A percentile compares a stretch with the other conserved stretches of the same genome.
Evolutionary conservation across 2,797 vertebrate genomes (phyloP).

Genomic region (Lophotriccus pileatus): DNA sequence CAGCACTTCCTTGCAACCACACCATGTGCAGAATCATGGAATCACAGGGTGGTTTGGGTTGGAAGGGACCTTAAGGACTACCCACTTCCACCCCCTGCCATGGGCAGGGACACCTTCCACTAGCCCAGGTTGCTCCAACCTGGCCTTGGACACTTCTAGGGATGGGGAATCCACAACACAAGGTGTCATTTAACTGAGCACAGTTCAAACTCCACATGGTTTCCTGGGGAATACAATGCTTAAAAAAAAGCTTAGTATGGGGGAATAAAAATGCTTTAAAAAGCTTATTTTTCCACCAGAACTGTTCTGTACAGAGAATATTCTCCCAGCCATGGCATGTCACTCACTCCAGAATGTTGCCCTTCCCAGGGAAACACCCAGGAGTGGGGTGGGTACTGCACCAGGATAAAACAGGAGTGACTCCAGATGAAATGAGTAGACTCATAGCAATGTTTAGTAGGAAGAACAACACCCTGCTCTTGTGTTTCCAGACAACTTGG

Average conservation of each 20-base stretch:
- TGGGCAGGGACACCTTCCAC: not conserved
- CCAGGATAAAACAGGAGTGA: not conserved
- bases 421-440: not conserved
- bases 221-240: not conserved
- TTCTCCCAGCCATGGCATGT: rapidly evolving
- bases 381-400: not conserved
- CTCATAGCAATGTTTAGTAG: not conserved
- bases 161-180: rapidly evolving
- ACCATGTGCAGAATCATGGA: rapidly evolving
- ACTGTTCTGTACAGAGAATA: not conserved
- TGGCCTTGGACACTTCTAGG: not conserved
- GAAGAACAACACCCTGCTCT: not conserved
- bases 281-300: not conserved
- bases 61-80: not conserved
- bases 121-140: not conserved
- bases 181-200: not conserved
- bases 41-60: not conserved
- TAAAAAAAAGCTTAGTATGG: rapidly evolving
- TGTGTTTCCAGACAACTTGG: not conserved
- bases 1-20: rapidly evolving
- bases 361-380: not conserved
- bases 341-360: not conserved
- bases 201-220: rapidly evolving
- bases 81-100: not conserved
- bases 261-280: not conserved